Percentiles rank a stretch among this genome's conserved stretches.
Conservation (phyloP, 2,113 vertebrate species). For the Oenanthe oenanthe region DNA sequence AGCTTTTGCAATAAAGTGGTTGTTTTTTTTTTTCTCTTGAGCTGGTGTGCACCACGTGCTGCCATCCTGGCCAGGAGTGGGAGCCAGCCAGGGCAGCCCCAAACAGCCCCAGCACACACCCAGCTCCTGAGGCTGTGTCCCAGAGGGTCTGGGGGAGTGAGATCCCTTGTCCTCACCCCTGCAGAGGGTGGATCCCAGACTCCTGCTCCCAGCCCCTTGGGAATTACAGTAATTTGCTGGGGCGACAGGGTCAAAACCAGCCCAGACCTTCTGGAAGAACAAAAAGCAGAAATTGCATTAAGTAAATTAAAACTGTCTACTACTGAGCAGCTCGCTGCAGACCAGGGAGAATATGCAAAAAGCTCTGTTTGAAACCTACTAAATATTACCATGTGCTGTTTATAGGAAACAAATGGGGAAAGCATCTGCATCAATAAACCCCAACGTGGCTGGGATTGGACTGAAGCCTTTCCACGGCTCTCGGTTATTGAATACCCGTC, state of each 20-base stretch:
- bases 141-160: not conserved
- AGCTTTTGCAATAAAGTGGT: not conserved
- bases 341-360: constrained; percentile 67
- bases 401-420: constrained; percentile 89
- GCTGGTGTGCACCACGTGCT: not conserved
- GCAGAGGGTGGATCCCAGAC: not conserved
- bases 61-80: accelerated
- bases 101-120: not conserved
- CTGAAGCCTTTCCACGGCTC: constrained; percentile 50
- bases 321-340: constrained; percentile 73
- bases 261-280: constrained; percentile 29
- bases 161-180: not conserved
- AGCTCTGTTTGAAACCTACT: constrained; percentile 80
- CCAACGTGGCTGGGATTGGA: constrained; percentile 72
- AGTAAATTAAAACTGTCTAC: constrained; percentile 75
- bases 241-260: constrained; percentile 34
- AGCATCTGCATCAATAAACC: constrained; percentile 79
- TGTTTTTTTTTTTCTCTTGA: not conserved
- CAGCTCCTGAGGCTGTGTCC: not conserved
- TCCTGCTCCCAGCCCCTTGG: not conserved
- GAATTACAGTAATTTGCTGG: not conserved
- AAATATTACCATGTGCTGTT: constrained; percentile 92
- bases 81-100: not conserved
- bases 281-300: constrained; percentile 66
- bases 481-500: constrained; percentile 74